A percentile compares a stretch with the other conserved stretches of the same genome.
Conservation (phyloP, 2,888 invertebrate genomes). For the Lasioglossum zephyrum region DNA sequence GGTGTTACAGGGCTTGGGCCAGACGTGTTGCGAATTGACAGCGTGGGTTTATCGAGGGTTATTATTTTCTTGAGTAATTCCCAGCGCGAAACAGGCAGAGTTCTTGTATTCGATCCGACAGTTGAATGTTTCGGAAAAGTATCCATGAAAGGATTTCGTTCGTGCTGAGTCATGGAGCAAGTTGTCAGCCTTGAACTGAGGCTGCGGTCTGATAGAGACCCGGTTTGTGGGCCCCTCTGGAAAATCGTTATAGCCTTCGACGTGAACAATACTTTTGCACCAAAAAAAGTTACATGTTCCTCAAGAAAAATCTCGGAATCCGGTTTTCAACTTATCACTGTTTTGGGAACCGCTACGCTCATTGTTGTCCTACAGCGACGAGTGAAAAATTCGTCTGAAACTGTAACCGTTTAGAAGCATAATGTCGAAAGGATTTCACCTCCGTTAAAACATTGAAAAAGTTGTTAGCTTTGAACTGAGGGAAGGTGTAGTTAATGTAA, state of each 20-base stretch:
- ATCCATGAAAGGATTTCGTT: neutral
- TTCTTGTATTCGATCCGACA: neutral
- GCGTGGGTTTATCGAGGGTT: neutral
- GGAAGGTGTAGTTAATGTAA: neutral
- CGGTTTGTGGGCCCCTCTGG: neutral
- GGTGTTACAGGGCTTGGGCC: too few species aligned
- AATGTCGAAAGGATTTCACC: neutral
- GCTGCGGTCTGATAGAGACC: neutral
- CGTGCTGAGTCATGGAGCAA: neutral
- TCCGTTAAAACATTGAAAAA: neutral
- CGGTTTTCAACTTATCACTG: too few species aligned
- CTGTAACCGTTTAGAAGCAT: neutral
- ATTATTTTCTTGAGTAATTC: neutral
- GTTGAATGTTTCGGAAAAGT: neutral
- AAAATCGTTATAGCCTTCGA: neutral
- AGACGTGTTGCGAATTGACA: neutral
- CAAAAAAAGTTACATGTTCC: neutral
- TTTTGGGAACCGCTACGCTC: too few species aligned
- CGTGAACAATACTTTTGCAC: neutral
- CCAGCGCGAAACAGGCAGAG: neutral
- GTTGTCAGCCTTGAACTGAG: neutral
- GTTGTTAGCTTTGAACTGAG: neutral
- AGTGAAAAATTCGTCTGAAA: neutral
- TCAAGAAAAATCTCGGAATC: neutral
- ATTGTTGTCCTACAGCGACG: too few species aligned